These are phyloP conservation scores for Turdus rufiventris DNA, from an alignment of 2,113 vertebrate species.

Conservation along the genomic window DNA sequence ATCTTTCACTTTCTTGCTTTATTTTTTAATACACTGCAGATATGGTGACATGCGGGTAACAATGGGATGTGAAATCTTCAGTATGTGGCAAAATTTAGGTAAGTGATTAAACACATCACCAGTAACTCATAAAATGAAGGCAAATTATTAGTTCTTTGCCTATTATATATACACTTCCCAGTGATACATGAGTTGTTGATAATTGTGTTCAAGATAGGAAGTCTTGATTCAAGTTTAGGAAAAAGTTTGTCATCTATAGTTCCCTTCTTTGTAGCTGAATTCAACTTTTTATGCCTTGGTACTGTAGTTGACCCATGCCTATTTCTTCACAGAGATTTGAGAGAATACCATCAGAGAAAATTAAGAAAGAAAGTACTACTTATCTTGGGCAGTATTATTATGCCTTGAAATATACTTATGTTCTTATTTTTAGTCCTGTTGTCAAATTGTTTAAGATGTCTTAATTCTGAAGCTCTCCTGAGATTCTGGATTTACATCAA, in stretches of 20 bases:
- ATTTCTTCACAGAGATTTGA: neutral
- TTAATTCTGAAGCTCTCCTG: slow-evolving; percentile 6
- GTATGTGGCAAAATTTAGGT: slow-evolving; percentile 99
- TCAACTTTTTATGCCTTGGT: neutral
- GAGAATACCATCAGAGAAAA: neutral
- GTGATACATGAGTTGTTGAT: neutral
- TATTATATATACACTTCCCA: neutral
- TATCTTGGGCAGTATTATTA: neutral
- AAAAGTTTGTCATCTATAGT: neutral
- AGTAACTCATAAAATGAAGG: neutral
- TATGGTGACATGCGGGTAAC: slow-evolving; percentile 99
- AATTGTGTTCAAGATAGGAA: neutral
- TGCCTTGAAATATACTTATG: neutral
- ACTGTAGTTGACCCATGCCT: neutral
- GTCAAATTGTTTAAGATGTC: neutral
- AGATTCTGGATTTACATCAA: neutral
- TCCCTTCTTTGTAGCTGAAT: neutral
- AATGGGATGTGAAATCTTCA: slow-evolving; percentile 99
- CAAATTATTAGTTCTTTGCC: neutral
- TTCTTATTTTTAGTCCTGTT: neutral
- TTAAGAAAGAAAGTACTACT: neutral
- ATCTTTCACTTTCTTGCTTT: neutral
- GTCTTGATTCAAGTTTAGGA: neutral
- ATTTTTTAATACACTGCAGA: slow-evolving; percentile 68
- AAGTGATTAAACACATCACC: slow-evolving; percentile 27